phyloP scores from a whole-genome alignment of 2,888 invertebrate species.

The Macrophya annulata region DNA sequence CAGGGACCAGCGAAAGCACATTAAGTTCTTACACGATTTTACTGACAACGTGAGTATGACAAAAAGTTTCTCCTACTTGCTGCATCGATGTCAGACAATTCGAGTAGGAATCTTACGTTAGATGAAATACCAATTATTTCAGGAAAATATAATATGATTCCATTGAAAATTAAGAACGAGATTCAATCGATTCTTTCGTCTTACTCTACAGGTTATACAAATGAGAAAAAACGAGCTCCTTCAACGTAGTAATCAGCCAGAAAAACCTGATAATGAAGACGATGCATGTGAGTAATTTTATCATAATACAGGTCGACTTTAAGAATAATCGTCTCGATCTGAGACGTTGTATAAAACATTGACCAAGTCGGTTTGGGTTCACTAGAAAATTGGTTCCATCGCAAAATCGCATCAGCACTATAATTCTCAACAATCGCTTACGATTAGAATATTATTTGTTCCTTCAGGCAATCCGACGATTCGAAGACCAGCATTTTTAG shows the following conservation, averaged over 20 bases:
- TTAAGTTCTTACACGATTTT: not conserved
- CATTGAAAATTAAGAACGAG: not conserved
- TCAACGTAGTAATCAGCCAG: conserved; percentile 63
- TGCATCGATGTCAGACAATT: not conserved
- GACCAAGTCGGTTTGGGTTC: not conserved
- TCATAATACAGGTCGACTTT: not conserved
- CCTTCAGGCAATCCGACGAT: not conserved
- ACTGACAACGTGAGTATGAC: not conserved
- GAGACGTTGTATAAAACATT: not conserved
- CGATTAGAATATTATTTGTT: not conserved
- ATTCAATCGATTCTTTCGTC: not conserved
- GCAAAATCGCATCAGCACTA: not conserved
- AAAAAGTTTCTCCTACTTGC: not conserved
- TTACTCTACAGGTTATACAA: conserved; percentile 70
- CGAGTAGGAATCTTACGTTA: too few relatives aligned
- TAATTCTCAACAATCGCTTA: not conserved
- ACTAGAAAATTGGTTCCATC: not conserved
- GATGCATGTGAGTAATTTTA: conserved; percentile 46
- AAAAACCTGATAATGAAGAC: conserved; percentile 7
- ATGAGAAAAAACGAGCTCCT: conserved; percentile 76
- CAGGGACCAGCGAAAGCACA: conserved; percentile 79
- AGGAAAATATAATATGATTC: not conserved
- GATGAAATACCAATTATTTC: too few relatives aligned
- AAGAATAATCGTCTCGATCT: not conserved
- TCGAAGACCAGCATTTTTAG: conserved; percentile 78